phyloP scores from a whole-genome alignment of 1,140 invertebrate genomes.

The Colletes gigas region DNA sequence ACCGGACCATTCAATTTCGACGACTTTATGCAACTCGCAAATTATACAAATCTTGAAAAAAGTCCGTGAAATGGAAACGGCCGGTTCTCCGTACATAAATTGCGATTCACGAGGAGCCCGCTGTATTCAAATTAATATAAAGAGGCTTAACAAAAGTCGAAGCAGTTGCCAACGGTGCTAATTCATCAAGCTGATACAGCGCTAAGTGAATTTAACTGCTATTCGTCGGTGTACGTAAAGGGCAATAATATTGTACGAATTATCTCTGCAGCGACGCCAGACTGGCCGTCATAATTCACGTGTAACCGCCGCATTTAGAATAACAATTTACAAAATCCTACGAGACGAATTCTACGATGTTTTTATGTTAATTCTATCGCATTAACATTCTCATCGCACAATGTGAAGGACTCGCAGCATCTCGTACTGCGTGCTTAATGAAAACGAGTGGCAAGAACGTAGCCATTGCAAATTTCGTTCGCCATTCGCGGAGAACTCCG shows the following conservation, averaged over 20 bases:
- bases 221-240: slow-evolving; percentile 4
- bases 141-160: slow-evolving; percentile 38
- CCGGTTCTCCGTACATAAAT: neutral
- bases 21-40: too few species aligned
- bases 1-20: neutral
- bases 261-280: slow-evolving; percentile 9
- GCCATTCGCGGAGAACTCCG: neutral
- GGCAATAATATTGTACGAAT: slow-evolving; percentile 39
- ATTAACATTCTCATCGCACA: slow-evolving; percentile 38
- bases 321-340: slow-evolving; percentile 52
- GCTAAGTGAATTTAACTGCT: slow-evolving; percentile 47
- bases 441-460: slow-evolving; percentile 19
- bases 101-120: neutral
- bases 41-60: neutral
- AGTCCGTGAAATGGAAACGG: neutral
- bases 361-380: slow-evolving; percentile 39
- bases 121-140: slow-evolving; percentile 35
- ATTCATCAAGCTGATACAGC: slow-evolving; percentile 42
- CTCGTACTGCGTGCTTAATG: slow-evolving; percentile 34
- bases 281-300: slow-evolving; percentile 38
- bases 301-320: slow-evolving; percentile 43
- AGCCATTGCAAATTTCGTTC: neutral
- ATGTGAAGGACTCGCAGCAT: slow-evolving; percentile 27
- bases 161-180: slow-evolving; percentile 36
- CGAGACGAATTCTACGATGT: slow-evolving; percentile 9